Percentiles rank a stretch among this genome's conserved stretches.
Conservation (phyloP, 2,797 vertebrate genomes). For the Platalea minor region DNA sequence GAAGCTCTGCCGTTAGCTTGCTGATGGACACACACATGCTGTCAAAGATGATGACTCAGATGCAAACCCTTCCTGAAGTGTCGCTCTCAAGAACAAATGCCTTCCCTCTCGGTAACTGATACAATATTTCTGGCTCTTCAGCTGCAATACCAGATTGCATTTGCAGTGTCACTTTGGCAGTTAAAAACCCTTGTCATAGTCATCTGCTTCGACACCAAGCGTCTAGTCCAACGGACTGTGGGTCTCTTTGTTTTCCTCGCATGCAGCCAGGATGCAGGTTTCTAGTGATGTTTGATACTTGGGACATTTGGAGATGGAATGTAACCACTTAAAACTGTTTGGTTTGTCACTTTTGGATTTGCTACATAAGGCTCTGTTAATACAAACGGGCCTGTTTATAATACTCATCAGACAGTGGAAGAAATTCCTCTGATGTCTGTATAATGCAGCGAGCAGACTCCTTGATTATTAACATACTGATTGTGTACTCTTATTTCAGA, state of each 20-base stretch:
- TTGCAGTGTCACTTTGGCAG: conserved; percentile 37
- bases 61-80: conserved; percentile 28
- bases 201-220: conserved; percentile 2
- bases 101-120: conserved; percentile 19
- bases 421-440: conserved; percentile 63
- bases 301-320: conserved; percentile 14
- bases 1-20: not conserved
- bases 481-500: conserved; percentile 60
- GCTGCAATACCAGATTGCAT: conserved; percentile 4
- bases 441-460: conserved; percentile 13
- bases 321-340: conserved; percentile 45
- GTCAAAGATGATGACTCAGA: conserved; percentile 51
- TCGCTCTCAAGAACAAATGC: conserved; percentile 30
- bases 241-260: not conserved
- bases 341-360: conserved; percentile 61
- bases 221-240: not conserved
- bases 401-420: conserved; percentile 46
- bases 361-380: conserved; percentile 43
- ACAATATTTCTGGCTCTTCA: not conserved
- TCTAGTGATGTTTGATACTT: not conserved
- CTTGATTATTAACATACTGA: conserved; percentile 66
- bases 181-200: not conserved
- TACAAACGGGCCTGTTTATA: not conserved
- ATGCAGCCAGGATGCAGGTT: not conserved
- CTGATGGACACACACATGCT: conserved; percentile 6